These are phyloP conservation scores for Allophyes oxyacanthae DNA, from an alignment of 2,888 invertebrate genomes.

Conservation along the genomic window DNA sequence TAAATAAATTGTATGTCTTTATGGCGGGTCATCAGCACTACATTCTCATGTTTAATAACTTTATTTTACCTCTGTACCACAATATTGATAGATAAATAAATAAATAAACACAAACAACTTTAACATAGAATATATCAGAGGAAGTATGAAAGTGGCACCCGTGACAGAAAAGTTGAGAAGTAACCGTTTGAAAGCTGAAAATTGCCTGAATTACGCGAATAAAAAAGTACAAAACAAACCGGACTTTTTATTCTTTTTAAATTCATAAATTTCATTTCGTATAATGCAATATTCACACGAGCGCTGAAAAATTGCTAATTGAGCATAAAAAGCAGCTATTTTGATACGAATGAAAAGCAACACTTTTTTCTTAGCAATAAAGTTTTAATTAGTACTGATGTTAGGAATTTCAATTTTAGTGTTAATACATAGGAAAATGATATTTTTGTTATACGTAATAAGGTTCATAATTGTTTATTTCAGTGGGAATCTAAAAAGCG, in stretches of 20 bases:
- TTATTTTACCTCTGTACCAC: too few species aligned
- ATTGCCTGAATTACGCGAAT: too few species aligned
- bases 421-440: background rate
- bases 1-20: too few species aligned
- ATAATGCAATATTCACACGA: constrained; percentile 38
- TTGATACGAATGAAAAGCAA: constrained; percentile 5
- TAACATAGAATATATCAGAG: too few species aligned
- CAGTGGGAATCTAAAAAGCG: background rate
- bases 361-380: fast-evolving
- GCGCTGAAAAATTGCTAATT: constrained; percentile 30
- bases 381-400: constrained; percentile 7
- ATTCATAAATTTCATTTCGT: constrained; percentile 41
- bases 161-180: too few species aligned
- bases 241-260: constrained; percentile 20
- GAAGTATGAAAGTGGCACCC: too few species aligned
- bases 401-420: background rate
- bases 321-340: background rate
- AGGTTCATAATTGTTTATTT: constrained; percentile 7
- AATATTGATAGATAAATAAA: too few species aligned
- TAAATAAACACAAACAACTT: too few species aligned
- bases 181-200: too few species aligned
- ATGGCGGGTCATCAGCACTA: too few species aligned
- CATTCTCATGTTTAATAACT: too few species aligned
- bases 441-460: fast-evolving
- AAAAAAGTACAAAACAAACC: constrained; percentile 8